A percentile compares a stretch with the other conserved stretches of the same genome.
Evolutionary conservation across 2,113 vertebrate species (phyloP).

Genomic region (Odocoileus hemionus): DNA sequence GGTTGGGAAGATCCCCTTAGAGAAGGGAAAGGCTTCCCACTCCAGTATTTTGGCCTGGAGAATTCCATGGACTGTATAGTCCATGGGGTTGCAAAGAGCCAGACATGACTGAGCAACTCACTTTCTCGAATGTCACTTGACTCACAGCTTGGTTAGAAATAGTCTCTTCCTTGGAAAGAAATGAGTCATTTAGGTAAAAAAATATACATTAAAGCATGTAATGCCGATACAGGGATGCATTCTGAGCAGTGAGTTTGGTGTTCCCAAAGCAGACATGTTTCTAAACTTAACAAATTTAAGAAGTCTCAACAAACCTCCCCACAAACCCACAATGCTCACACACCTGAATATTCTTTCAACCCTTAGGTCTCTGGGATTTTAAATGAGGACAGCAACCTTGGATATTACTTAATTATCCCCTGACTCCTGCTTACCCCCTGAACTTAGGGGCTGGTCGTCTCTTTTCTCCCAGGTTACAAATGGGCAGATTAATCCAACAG

Average conservation of each 20-base stretch:
- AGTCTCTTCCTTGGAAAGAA: not conserved
- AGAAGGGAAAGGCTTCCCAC: not conserved
- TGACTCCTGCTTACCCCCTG: not conserved
- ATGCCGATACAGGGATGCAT: not conserved
- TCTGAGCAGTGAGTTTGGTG: not conserved
- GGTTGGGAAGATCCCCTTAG: not conserved
- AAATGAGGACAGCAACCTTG: not conserved
- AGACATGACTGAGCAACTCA: not conserved
- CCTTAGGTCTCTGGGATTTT: not conserved
- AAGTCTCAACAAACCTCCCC: not conserved
- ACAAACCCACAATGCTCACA: not conserved
- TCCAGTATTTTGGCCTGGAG: not conserved
- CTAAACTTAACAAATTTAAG: not conserved
- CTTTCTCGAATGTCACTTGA: not conserved
- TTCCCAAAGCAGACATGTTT: not conserved
- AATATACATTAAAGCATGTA: not conserved
- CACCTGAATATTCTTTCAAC: not conserved
- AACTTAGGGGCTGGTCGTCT: not conserved
- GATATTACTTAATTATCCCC: not conserved
- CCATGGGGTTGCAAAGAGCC: not conserved
- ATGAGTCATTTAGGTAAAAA: not conserved
- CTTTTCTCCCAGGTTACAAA: constrained; percentile 6
- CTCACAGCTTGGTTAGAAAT: not conserved
- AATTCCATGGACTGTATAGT: not conserved
- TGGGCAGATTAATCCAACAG: constrained; percentile 49